A percentile compares a stretch with the other conserved stretches of the same genome.
Evolutionary conservation across 2,888 invertebrate genomes (phyloP).

Genomic region (Poecilobothrus nobilitatus): DNA sequence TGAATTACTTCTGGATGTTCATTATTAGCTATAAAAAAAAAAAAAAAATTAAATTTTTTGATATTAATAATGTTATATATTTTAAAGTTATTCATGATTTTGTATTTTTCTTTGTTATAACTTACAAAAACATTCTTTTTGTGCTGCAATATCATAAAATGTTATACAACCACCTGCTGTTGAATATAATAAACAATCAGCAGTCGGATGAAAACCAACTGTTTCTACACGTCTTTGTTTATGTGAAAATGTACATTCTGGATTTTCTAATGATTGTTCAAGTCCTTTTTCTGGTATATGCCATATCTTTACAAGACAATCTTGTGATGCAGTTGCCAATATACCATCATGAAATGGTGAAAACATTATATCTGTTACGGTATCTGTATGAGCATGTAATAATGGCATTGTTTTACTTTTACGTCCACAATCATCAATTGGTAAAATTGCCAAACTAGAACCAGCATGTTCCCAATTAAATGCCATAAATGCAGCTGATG

Average conservation of each 20-base stretch:
- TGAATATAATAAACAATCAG: constrained; percentile 80
- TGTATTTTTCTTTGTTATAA: constrained; percentile 18
- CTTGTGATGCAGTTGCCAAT: constrained; percentile 82
- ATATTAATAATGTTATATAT: constrained; percentile 9
- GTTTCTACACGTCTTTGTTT: constrained; percentile 81
- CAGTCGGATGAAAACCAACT: constrained; percentile 84
- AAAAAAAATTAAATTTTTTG: constrained; percentile 9
- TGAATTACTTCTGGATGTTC: constrained; percentile 83
- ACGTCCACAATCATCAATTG: constrained; percentile 79
- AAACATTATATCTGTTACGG: constrained; percentile 90
- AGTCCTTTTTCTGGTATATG: constrained; percentile 75
- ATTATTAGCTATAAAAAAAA: constrained; percentile 49
- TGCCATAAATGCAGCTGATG: constrained; percentile 87
- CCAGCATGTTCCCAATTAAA: constrained; percentile 92
- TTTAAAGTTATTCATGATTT: constrained; percentile 7
- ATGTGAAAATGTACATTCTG: constrained; percentile 73
- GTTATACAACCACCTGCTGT: constrained; percentile 73
- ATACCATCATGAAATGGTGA: constrained; percentile 92
- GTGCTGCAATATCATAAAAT: constrained; percentile 77
- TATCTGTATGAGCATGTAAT: constrained; percentile 78
- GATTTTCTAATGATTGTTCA: constrained; percentile 64
- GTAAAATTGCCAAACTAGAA: constrained; percentile 80
- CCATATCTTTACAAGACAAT: constrained; percentile 84
- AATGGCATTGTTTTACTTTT: constrained; percentile 82
- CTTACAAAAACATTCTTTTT: constrained; percentile 71